Evolutionary conservation across 2,797 vertebrate genomes (phyloP), one percentile per base, ranked within the genome.

Genomic region (Vespertilio murinus): DNA sequence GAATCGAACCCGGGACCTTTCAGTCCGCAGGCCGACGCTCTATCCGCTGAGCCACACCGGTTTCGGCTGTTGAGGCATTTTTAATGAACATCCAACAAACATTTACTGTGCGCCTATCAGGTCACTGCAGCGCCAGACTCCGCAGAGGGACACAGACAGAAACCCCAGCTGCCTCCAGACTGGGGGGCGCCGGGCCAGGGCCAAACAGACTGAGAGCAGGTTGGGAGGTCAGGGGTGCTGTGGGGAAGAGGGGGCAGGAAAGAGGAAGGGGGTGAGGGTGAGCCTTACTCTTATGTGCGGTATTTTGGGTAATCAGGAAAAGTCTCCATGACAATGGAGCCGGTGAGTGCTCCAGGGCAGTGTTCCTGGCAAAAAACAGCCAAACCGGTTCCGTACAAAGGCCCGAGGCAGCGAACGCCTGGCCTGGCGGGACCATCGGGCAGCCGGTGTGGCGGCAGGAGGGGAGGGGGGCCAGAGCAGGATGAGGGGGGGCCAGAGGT

Each of bases 401-500:
- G 38, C 33, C 71, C 1, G 65, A 42, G 93, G 73, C n/a, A 79
- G 56, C 47, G 0, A 40, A 1, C 22, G 56, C 47, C 20, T 65
- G 45, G 38, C 30, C 7, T 11, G n/a, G 9, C 3, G 7, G 35
- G 77, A 30, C 30, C 4, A 14, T 61, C 8, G 3, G 47, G 67
- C 5, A 1, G 23, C 70, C n/a, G 0, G 0, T 3, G 45, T 9
- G 52, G 11, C 17, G 30, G 61, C 17, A 38, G n/a, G n/a, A n/a
- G n/a, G n/a, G n/a, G n/a, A n/a, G n/a, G n/a, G n/a, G n/a, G n/a
- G n/a, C n/a, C n/a, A n/a, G n/a, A n/a, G 13, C 28, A 8, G 22
- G 49, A 56, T 4, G 3, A 33, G 23, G 22, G 9, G 64, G 7
- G 28, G 25, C 70, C 12, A 22, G 45, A 49, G 47, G 33, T 3